Evolutionary conservation across 2,888 invertebrate genomes (phyloP).

Genomic region (Eupithecia vulgata): DNA sequence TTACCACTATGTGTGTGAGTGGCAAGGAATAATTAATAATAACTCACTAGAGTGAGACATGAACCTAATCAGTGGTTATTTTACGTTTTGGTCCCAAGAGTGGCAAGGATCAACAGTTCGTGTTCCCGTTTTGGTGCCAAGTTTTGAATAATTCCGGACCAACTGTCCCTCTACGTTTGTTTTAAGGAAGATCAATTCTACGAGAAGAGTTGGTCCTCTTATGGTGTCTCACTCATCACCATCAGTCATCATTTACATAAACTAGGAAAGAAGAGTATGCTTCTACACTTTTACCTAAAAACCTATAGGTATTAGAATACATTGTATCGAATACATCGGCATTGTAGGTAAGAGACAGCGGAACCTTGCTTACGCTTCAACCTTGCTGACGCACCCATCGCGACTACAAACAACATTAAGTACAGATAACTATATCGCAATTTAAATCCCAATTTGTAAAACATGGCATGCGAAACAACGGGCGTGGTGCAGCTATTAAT

Average conservation of each 20-base stretch:
- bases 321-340: too few relatives aligned
- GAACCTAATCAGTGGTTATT: not conserved
- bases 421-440: too few relatives aligned
- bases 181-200: not conserved
- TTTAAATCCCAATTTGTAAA: slow-evolving; percentile 21
- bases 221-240: too few relatives aligned
- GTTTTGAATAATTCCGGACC: not conserved
- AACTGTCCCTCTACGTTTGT: not conserved
- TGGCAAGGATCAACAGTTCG: not conserved
- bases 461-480: slow-evolving; percentile 2
- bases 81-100: not conserved
- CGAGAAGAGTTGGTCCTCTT: not conserved
- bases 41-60: not conserved
- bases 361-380: too few relatives aligned
- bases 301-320: too few relatives aligned
- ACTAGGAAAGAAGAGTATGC: too few relatives aligned
- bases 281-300: too few relatives aligned
- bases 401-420: too few relatives aligned
- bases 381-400: too few relatives aligned
- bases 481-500: slow-evolving; percentile 15
- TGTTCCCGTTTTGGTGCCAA: too few relatives aligned
- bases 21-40: slow-evolving; percentile 15
- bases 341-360: too few relatives aligned
- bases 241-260: not conserved
- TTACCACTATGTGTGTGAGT: slow-evolving; percentile 20